Percentiles rank a stretch among this genome's conserved stretches.
Conservation (phyloP, 1,140 invertebrate genomes). For the Delia radicum region DNA sequence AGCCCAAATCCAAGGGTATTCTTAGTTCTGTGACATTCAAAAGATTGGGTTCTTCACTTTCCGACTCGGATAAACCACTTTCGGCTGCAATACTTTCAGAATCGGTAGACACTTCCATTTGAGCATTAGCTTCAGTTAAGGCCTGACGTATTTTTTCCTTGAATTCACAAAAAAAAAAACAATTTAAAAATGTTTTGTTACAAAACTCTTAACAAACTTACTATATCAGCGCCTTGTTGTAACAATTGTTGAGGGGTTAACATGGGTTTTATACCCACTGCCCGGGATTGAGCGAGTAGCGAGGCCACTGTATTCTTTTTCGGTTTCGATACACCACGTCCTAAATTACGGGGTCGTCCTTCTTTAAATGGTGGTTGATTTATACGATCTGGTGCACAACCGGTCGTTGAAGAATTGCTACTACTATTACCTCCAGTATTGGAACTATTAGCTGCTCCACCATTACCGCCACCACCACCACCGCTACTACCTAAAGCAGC, state of each 20-base stretch:
- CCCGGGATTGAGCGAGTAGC: conserved; percentile 77
- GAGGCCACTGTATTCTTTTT: conserved; percentile 91
- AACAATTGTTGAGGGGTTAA: conserved; percentile 59
- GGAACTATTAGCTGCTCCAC: conserved; percentile 34
- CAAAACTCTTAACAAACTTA: conserved; percentile 34
- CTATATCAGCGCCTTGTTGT: conserved; percentile 56
- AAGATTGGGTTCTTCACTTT: conserved; percentile 57
- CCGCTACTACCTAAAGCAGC: conserved; percentile 48
- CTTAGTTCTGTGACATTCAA: conserved; percentile 66
- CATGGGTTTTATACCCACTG: conserved; percentile 66
- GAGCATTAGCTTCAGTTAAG: conserved; percentile 56
- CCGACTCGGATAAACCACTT: conserved; percentile 54
- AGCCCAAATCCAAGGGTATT: conserved; percentile 78
- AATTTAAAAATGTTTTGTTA: not conserved
- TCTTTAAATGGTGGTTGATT: conserved; percentile 60
- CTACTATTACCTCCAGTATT: conserved; percentile 41
- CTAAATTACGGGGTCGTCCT: conserved; percentile 76
- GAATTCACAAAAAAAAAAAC: not conserved
- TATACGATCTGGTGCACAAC: conserved; percentile 25
- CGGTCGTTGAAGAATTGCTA: conserved; percentile 32
- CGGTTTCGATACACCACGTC: conserved; percentile 80
- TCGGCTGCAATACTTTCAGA: conserved; percentile 61
- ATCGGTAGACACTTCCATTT: conserved; percentile 60
- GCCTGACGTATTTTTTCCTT: conserved; percentile 60
- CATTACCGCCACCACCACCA: conserved; percentile 40